Evolutionary conservation across 2,797 vertebrate genomes (phyloP).

Genomic region (Semotilus atromaculatus): DNA sequence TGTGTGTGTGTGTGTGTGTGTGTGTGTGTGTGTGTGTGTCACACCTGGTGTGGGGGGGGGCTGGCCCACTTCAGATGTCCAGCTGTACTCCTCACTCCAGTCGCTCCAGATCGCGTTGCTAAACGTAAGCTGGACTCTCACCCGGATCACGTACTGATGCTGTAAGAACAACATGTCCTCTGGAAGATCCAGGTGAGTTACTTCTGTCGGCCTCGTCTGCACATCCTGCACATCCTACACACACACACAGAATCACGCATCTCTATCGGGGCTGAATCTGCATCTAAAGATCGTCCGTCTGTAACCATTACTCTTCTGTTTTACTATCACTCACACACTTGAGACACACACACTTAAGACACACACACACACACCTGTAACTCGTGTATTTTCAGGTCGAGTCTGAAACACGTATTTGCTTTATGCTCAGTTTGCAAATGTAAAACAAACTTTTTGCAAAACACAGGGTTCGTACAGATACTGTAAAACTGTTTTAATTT

Average conservation of each 20-base stretch:
- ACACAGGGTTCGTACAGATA: too few species aligned
- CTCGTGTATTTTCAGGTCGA: background rate
- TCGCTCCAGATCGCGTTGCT: conserved; percentile 58
- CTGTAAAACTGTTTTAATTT: too few species aligned
- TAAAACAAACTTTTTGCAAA: background rate
- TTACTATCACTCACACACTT: too few species aligned
- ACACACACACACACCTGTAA: background rate
- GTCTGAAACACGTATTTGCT: background rate
- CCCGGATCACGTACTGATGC: conserved; percentile 53
- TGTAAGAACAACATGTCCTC: accelerated
- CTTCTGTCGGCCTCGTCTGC: accelerated
- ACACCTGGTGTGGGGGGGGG: conserved; percentile 54
- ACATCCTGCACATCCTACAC: background rate
- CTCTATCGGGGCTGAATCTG: background rate
- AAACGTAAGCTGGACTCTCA: accelerated
- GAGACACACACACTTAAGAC: background rate
- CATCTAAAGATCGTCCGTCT: background rate
- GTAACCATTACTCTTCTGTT: background rate
- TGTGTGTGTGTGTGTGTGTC: background rate
- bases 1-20: background rate
- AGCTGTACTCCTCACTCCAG: conserved; percentile 61
- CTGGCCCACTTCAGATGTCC: background rate
- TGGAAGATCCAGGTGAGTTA: accelerated
- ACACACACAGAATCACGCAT: background rate
- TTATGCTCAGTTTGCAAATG: background rate